Evolutionary conservation across 2,113 vertebrate species (phyloP).

Genomic region (Oreotrochilus melanogaster): DNA sequence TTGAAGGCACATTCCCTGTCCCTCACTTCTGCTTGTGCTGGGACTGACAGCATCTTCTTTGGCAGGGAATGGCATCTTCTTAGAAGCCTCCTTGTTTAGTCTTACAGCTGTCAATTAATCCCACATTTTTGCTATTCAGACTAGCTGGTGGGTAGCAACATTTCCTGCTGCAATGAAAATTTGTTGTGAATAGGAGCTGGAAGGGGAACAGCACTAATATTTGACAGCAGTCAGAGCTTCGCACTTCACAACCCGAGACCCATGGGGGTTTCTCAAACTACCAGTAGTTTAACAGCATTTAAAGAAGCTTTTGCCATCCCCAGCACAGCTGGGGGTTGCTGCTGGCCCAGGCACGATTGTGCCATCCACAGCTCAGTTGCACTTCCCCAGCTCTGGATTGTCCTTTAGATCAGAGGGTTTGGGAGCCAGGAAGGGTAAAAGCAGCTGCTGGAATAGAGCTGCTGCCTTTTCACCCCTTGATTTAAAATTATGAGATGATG

Average conservation of each 20-base stretch:
- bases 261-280: conserved; percentile 18
- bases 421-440: background rate
- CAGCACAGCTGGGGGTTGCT: background rate
- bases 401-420: background rate
- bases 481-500: background rate
- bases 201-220: conserved; percentile 52
- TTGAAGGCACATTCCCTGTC: background rate
- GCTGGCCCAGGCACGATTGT: background rate
- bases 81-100: conserved; percentile 43
- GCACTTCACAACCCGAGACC: conserved; percentile 28
- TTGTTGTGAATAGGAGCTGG: conserved; percentile 56
- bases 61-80: conserved; percentile 3
- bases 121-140: conserved; percentile 32
- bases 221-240: conserved; percentile 46
- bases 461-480: background rate
- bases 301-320: conserved; percentile 17
- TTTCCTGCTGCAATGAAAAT: conserved; percentile 51
- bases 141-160: conserved; percentile 44
- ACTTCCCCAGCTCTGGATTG: accelerated
- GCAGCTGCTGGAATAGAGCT: background rate
- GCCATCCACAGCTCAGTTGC: background rate
- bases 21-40: accelerated
- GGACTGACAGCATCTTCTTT: background rate
- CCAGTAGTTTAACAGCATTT: conserved; percentile 26
- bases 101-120: conserved; percentile 56